Percentiles rank a stretch among this genome's conserved stretches.
phyloP scores from a whole-genome alignment of 2,113 vertebrate species.

The Genyomyrus donnyi region DNA sequence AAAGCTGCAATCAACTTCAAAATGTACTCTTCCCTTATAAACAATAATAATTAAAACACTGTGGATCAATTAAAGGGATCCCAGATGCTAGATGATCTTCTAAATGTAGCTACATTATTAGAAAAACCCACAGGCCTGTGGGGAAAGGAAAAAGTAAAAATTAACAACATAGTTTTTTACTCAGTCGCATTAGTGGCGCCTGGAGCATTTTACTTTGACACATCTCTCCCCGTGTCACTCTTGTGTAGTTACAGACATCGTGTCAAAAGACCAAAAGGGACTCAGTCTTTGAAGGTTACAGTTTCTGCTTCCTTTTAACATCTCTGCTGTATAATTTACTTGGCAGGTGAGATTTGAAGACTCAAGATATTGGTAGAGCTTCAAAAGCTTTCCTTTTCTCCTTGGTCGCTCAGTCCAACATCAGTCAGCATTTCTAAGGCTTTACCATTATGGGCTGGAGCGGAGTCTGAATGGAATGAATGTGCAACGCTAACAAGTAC shows the following conservation, averaged over 20 bases:
- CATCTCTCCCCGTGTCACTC: background rate
- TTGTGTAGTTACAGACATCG: background rate
- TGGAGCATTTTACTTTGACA: background rate
- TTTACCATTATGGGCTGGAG: background rate
- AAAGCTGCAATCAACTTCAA: background rate
- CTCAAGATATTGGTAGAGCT: background rate
- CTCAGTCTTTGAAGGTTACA: background rate
- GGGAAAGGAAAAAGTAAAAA: background rate
- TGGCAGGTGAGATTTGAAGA: slow-evolving; percentile 12
- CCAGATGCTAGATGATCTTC: background rate
- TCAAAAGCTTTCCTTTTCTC: background rate
- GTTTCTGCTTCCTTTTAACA: background rate
- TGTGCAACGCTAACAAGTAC: background rate
- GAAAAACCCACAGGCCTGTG: background rate
- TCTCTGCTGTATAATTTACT: background rate
- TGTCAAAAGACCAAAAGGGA: background rate
- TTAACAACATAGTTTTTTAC: background rate
- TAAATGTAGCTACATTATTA: background rate
- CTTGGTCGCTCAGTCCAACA: slow-evolving; percentile 2
- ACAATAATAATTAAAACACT: background rate
- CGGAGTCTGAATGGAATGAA: background rate
- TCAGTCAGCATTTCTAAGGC: background rate
- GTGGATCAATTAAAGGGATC: background rate
- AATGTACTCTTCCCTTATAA: background rate
- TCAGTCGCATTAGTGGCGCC: background rate